Evolutionary conservation across 2,888 invertebrate species (phyloP).

Genomic region (Drosophila dives): DNA sequence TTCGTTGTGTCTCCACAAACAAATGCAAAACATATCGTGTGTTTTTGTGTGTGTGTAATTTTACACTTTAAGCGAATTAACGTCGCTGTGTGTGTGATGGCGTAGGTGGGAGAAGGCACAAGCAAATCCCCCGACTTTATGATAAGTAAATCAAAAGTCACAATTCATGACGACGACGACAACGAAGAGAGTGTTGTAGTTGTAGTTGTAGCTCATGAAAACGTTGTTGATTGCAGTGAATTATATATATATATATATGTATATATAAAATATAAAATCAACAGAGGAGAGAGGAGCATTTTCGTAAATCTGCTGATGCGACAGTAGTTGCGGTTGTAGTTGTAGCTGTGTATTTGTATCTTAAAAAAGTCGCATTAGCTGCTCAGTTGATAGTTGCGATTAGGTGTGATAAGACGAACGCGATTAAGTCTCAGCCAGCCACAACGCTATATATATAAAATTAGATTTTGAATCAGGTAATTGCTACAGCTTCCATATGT

Average conservation of each 20-base stretch:
- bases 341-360: constrained; percentile 34
- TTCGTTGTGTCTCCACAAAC: background rate
- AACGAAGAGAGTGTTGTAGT: constrained; percentile 14
- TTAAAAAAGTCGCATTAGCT: constrained; percentile 39
- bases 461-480: background rate
- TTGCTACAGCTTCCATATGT: background rate
- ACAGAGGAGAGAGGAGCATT: constrained; percentile 7
- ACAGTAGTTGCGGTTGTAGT: constrained; percentile 3
- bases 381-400: constrained; percentile 70
- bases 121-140: constrained; percentile 48
- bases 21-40: background rate
- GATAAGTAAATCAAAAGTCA: constrained; percentile 61
- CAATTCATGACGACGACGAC: constrained; percentile 21
- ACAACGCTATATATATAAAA: constrained; percentile 11
- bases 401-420: constrained; percentile 65
- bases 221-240: constrained; percentile 43
- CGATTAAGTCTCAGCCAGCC: constrained; percentile 1
- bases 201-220: constrained; percentile 33
- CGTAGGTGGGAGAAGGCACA: constrained; percentile 4
- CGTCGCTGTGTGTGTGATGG: constrained; percentile 4
- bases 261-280: background rate
- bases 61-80: constrained; percentile 67
- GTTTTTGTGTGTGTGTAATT: constrained; percentile 49
- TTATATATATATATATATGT: background rate
- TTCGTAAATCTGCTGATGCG: constrained; percentile 15